A percentile compares a stretch with the other conserved stretches of the same genome.
Conservation (phyloP, 1,140 invertebrate species). For the Orchestia grillus region DNA sequence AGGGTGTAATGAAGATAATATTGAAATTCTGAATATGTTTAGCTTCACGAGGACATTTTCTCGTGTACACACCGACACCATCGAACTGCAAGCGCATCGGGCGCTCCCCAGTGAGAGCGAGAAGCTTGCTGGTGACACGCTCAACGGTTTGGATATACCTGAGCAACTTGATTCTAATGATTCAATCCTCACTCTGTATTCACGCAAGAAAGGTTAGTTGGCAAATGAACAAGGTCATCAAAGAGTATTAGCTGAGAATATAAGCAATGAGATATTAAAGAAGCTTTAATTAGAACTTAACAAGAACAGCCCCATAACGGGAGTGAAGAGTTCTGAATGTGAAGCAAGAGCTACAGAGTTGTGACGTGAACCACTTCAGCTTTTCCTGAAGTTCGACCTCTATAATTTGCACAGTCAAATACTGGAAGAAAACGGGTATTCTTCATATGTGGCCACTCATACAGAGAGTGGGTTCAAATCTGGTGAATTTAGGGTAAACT, state of each 20-base stretch:
- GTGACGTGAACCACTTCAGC: background rate
- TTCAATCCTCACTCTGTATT: background rate
- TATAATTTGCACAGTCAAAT: background rate
- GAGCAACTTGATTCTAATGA: background rate
- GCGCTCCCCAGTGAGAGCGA: background rate
- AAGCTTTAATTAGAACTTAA: background rate
- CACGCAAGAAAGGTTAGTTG: background rate
- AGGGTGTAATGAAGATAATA: background rate
- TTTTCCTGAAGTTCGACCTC: background rate
- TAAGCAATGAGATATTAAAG: background rate
- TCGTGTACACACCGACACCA: background rate
- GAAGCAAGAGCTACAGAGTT: background rate
- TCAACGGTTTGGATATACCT: background rate
- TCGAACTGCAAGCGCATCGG: background rate
- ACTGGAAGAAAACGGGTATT: background rate
- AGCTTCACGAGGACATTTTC: background rate
- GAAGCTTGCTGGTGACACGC: background rate
- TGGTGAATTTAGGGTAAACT: background rate
- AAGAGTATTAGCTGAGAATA: background rate
- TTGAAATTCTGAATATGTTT: background rate
- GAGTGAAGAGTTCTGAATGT: too few relatives aligned
- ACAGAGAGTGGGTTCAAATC: background rate
- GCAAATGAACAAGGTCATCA: background rate
- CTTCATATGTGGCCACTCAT: background rate
- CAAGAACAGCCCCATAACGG: background rate